Evolutionary conservation across 1,140 invertebrate genomes (phyloP).

Genomic region (silkworm (Bombyx mori)): ASM3026992v2 NC_085124.1:7246001-7246500

Average conservation of each 20-base stretch:
- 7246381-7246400: slow-evolving; percentile 79
- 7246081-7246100: slow-evolving; percentile 69
- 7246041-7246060: slow-evolving; percentile 73
- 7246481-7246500: slow-evolving; percentile 84
- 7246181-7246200: slow-evolving; percentile 73
- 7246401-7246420: slow-evolving; percentile 81
- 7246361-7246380: slow-evolving; percentile 82
- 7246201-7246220: slow-evolving; percentile 73
- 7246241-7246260: slow-evolving; percentile 76
- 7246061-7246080: slow-evolving; percentile 74
- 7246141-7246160: slow-evolving; percentile 76
- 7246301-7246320: slow-evolving; percentile 66
- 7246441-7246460: slow-evolving; percentile 88
- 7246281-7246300: slow-evolving; percentile 73
- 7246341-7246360: slow-evolving; percentile 79
- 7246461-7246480: slow-evolving; percentile 83
- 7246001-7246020: slow-evolving; percentile 75
- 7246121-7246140: slow-evolving; percentile 77
- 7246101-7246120: slow-evolving; percentile 73
- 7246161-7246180: slow-evolving; percentile 75
- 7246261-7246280: slow-evolving; percentile 77
- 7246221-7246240: slow-evolving; percentile 77
- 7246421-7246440: slow-evolving; percentile 86
- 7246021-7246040: slow-evolving; percentile 78
- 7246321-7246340: slow-evolving; percentile 76